Evolutionary conservation across 2,113 vertebrate species (phyloP), one percentile per base, ranked within the genome.

Genomic region (Phasianus colchicus): DNA sequence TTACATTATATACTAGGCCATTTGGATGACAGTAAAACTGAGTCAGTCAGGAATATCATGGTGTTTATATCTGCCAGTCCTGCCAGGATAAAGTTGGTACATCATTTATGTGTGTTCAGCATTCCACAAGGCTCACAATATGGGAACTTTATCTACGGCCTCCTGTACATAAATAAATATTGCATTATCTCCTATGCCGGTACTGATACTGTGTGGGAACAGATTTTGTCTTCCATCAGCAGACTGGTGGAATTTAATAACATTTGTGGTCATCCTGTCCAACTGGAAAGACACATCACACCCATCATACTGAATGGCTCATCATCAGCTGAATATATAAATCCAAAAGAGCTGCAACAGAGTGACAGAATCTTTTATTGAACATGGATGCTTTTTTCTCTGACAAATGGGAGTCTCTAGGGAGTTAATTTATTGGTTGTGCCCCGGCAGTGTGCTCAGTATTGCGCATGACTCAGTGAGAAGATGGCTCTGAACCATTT

Each of bases 81-180:
- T 95, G 93, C 89, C 92, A 96, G 94, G 80, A 93, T 96, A 93
- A 96, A 83, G 93, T 90, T 95, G 92, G 94, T 95, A 70, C 91
- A 88, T 89, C 95, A 94, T 96, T 96, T 92, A 89, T 95, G 92
- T 95, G 84, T 1, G 3, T 79, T 93, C 86, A 92, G 92, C 82
- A 71, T 93, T 94, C 83, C 90, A 94, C 90, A 88, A 88, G 92
- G 83, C 92, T 95, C 73, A 88, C 95, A 97, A 95, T 95, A 96
- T 93, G 95, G 94, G 90, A 94, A 96, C 95, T 96, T 88, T 94
- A 96, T 96, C 93, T 95, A 69, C 0, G 0, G 85, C 36, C 69
- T 95, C 90, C 90, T 74, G 85, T 95, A 93, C 94, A 88, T 96
- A 96, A 96, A 97, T 94, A 96, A 96, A 96, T 93, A 96, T 58